phyloP scores from a whole-genome alignment of 2,888 invertebrate species.

The Andrena haemorrhoa region DNA sequence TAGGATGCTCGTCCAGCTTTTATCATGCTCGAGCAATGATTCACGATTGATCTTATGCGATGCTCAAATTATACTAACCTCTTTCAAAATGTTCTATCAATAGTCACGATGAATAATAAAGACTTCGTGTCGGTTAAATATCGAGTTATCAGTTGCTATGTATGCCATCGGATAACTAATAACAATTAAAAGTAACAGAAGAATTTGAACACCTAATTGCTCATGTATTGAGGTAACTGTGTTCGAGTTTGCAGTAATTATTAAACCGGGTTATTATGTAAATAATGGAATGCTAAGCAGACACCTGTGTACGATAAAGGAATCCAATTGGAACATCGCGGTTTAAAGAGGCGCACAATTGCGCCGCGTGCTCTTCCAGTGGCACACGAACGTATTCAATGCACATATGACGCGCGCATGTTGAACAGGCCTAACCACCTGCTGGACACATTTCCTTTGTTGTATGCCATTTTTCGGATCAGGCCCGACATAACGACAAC shows the following conservation, averaged over 20 bases:
- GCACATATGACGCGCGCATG: slow-evolving; percentile 53
- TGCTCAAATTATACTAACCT: neutral
- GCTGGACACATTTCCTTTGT: slow-evolving; percentile 53
- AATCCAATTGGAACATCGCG: slow-evolving; percentile 22
- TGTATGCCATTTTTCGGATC: slow-evolving; percentile 42
- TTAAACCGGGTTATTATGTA: neutral
- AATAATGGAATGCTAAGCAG: neutral
- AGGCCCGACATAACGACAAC: slow-evolving; percentile 23
- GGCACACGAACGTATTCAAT: slow-evolving; percentile 32
- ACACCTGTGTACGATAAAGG: slow-evolving; percentile 16
- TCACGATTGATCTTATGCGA: slow-evolving; percentile 2
- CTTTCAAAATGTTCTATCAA: neutral
- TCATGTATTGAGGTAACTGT: too few species aligned
- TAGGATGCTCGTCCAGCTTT: neutral
- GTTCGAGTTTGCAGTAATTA: neutral
- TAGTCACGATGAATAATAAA: too few species aligned
- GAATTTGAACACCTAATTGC: too few species aligned
- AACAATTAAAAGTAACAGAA: too few species aligned
- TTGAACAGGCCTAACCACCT: slow-evolving; percentile 56
- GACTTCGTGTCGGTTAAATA: too few species aligned
- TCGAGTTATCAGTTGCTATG: too few species aligned
- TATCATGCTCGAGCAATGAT: neutral
- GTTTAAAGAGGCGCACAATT: slow-evolving; percentile 26
- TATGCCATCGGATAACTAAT: too few species aligned
- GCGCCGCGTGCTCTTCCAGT: slow-evolving; percentile 8